Conservation (phyloP, 2,113 vertebrate species). For the Nymphicus hollandicus region DNA sequence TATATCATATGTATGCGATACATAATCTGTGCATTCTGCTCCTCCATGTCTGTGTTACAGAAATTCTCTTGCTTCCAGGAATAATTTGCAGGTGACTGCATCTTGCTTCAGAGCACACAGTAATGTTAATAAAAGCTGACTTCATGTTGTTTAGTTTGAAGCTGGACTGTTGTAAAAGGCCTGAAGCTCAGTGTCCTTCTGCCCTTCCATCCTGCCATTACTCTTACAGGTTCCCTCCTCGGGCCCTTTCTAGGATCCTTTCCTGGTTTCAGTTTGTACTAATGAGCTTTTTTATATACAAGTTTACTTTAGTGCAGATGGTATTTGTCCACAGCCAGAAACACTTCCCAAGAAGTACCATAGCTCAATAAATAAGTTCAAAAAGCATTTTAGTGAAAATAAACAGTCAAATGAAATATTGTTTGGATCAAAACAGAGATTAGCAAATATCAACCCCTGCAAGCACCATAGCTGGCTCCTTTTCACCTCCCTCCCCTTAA, state of each 20-base stretch:
- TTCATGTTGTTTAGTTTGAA: conserved; percentile 22
- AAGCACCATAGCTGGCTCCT: not conserved
- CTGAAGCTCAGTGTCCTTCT: conserved; percentile 8
- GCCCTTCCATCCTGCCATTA: not conserved
- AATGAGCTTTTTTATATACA: conserved; percentile 57
- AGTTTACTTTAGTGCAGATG: conserved; percentile 75
- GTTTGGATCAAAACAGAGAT: conserved; percentile 55
- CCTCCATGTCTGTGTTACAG: not conserved
- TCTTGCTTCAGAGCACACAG: not conserved
- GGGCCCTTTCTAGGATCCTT: not conserved
- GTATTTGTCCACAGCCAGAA: conserved; percentile 70
- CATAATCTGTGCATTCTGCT: not conserved
- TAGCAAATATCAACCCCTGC: not conserved
- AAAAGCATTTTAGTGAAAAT: conserved; percentile 69
- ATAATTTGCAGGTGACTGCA: not conserved
- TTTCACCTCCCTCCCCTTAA: not conserved
- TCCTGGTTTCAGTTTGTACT: conserved; percentile 61
- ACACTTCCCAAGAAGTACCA: conserved; percentile 63
- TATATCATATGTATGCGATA: not conserved
- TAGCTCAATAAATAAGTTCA: conserved; percentile 63
- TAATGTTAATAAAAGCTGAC: not conserved
- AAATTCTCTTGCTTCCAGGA: not conserved
- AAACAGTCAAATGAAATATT: conserved; percentile 62
- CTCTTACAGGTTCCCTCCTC: conserved; percentile 15
- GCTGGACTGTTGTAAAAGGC: not conserved